Percentiles rank a stretch among this genome's conserved stretches.
These are phyloP conservation scores for Percopsis transmontana DNA, from an alignment of 2,113 vertebrate species.

Conservation along the genomic window DNA sequence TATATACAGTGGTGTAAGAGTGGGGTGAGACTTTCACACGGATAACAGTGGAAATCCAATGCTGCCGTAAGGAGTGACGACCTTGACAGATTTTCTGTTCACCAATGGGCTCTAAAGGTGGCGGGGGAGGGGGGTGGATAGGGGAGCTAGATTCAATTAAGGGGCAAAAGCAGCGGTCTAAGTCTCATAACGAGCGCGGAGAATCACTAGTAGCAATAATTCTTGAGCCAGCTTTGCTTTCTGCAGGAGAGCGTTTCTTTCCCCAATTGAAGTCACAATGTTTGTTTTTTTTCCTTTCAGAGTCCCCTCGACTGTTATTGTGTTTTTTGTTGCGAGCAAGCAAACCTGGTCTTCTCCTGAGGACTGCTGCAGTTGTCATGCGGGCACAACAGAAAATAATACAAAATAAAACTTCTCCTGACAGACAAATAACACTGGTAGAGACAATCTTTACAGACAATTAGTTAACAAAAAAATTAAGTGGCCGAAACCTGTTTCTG, in stretches of 20 bases:
- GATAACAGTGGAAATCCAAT: conserved; percentile 29
- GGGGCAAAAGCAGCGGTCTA: conserved; percentile 26
- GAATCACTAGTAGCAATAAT: conserved; percentile 63
- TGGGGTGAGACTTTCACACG: conserved; percentile 27
- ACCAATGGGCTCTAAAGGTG: conserved; percentile 26
- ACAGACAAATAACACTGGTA: conserved; percentile 78
- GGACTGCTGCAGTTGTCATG: conserved; percentile 69
- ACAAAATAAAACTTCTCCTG: conserved; percentile 60
- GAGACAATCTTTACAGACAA: conserved; percentile 78
- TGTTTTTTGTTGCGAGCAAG: conserved; percentile 32
- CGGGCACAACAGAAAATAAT: conserved; percentile 42
- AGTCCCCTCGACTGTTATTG: conserved; percentile 17
- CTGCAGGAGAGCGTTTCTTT: conserved; percentile 30
- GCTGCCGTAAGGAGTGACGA: conserved; percentile 27
- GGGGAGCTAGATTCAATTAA: conserved; percentile 18
- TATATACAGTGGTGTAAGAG: conserved; percentile 47
- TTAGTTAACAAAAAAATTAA: conserved; percentile 69
- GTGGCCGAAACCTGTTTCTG: conserved; percentile 70
- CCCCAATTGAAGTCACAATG: conserved; percentile 29
- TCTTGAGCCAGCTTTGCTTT: conserved; percentile 43
- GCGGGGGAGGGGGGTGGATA: conserved; percentile 1
- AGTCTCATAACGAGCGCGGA: conserved; percentile 27
- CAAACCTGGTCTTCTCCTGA: conserved; percentile 70
- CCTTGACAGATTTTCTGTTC: conserved; percentile 25
- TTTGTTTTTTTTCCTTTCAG: conserved; percentile 38